Percentiles rank a stretch among this genome's conserved stretches.
Conservation (phyloP, 2,888 invertebrate genomes). For the Apodemia mormo region DNA sequence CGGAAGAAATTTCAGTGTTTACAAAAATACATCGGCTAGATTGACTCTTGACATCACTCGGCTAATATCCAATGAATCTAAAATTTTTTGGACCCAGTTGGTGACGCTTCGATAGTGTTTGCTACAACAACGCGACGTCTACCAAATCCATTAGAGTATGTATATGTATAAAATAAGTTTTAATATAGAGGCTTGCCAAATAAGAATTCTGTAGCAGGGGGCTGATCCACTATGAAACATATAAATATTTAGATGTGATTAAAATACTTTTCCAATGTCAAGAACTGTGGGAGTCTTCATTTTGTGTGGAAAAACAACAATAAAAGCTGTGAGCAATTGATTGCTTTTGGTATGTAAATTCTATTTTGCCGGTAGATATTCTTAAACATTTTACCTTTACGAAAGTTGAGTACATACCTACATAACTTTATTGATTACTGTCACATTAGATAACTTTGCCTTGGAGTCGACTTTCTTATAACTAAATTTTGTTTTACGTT, state of each 20-base stretch:
- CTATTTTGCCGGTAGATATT: neutral
- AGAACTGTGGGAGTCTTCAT: neutral
- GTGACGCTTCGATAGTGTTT: no score
- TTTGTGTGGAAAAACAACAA: neutral
- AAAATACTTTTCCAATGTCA: neutral
- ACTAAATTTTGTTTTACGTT: no score
- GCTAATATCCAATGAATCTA: no score
- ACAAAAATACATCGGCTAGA: no score
- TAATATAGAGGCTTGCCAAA: no score
- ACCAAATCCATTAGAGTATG: no score
- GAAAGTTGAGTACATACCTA: neutral
- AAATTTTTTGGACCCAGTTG: no score
- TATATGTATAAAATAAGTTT: no score
- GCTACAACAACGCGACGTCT: no score
- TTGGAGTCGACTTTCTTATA: neutral
- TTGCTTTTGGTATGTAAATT: neutral
- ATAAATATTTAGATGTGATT: neutral
- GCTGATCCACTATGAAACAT: neutral
- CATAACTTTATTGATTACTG: neutral
- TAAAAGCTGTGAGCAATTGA: neutral
- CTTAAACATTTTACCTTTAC: constrained; percentile 8
- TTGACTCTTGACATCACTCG: no score
- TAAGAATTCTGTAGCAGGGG: no score
- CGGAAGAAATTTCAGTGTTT: no score
- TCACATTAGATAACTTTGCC: neutral